Conservation (phyloP, 1,140 invertebrate species). For the Steinernema khuongi region DNA sequence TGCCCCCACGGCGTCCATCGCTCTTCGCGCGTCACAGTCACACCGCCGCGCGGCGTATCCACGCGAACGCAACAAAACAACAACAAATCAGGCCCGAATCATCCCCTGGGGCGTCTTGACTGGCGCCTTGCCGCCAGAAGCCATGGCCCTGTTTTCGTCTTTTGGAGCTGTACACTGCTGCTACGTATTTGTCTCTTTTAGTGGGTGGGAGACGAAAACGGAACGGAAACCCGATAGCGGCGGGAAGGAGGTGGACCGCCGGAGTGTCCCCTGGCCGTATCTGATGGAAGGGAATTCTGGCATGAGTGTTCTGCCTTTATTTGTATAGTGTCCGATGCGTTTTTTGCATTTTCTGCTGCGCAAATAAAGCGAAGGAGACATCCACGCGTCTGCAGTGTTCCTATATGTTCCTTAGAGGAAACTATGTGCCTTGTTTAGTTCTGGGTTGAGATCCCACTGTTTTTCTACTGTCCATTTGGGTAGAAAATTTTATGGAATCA, state of each 20-base stretch:
- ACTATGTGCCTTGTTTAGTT: no score
- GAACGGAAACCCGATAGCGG: not conserved
- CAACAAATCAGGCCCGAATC: slow-evolving; percentile 14
- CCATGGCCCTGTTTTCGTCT: not conserved
- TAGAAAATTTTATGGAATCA: no score
- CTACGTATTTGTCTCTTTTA: slow-evolving; percentile 4
- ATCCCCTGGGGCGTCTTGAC: not conserved
- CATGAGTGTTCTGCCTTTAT: not conserved
- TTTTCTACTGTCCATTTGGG: no score
- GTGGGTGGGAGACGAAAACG: not conserved
- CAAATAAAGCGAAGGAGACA: slow-evolving; percentile 7
- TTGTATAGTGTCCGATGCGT: not conserved
- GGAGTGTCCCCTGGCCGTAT: no score
- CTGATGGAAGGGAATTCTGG: not conserved
- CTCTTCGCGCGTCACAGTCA: slow-evolving; percentile 9
- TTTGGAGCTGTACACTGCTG: no score
- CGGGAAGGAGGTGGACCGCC: not conserved
- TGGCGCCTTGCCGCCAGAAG: not conserved
- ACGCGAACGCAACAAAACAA: slow-evolving; percentile 11
- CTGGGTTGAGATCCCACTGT: no score
- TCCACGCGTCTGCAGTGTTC: not conserved
- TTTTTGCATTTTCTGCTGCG: not conserved
- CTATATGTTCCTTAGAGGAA: no score
- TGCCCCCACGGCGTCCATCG: slow-evolving; percentile 14
- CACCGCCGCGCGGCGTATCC: slow-evolving; percentile 12